phyloP scores from a whole-genome alignment of 2,888 invertebrate species.

The Agrilus cyanescens region DNA sequence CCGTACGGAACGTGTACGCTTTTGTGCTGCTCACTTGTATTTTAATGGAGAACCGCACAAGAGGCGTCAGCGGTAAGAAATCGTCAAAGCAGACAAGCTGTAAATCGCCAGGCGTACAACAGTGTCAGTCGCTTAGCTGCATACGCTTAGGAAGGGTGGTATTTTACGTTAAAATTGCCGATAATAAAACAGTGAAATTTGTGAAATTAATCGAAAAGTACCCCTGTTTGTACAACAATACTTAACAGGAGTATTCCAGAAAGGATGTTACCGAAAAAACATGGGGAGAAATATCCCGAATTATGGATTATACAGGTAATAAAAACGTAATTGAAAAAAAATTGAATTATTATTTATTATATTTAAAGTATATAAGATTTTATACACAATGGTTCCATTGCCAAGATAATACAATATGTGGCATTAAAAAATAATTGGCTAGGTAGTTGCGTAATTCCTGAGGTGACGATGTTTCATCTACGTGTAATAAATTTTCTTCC shows the following conservation, averaged over 20 bases:
- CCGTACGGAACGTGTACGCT: no score
- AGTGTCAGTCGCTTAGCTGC: no score
- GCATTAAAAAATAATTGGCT: constrained; percentile 11
- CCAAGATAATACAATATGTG: constrained; percentile 12
- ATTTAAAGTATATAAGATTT: neutral
- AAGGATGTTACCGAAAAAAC: constrained; percentile 1
- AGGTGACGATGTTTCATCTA: constrained; percentile 6
- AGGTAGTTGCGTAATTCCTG: constrained; percentile 10
- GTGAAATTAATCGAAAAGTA: neutral
- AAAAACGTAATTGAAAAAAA: no score
- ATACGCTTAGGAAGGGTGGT: no score
- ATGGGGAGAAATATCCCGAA: neutral
- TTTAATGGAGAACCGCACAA: no score
- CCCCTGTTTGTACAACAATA: neutral
- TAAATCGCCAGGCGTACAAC: no score
- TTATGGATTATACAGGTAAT: neutral
- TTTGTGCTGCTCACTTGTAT: no score
- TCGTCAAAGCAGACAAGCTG: no score
- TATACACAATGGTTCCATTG: constrained; percentile 12
- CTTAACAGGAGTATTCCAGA: neutral
- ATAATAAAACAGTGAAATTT: neutral
- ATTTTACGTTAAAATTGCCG: no score
- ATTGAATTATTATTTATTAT: no score
- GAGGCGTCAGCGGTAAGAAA: no score
- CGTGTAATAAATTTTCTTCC: constrained; percentile 4